Percentiles rank a stretch among this genome's conserved stretches.
Conservation (phyloP, 37 sponge, comb jelly and placozoan genomes). For the Bolinopsis microptera region DNA sequence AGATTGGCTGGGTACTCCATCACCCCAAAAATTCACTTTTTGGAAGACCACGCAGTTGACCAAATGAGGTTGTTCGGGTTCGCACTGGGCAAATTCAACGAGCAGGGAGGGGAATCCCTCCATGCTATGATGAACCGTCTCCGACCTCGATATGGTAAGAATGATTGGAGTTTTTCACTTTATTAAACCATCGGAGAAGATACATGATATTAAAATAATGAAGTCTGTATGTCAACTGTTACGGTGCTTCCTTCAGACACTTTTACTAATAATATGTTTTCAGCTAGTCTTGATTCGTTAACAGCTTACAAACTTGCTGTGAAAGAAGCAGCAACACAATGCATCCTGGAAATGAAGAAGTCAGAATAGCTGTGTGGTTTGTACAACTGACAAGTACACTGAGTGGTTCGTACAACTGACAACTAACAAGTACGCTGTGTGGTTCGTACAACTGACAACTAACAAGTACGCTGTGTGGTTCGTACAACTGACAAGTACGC, state of each 20-base stretch:
- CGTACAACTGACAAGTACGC: too few species aligned
- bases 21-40: background rate
- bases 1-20: background rate
- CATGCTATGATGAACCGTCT: background rate
- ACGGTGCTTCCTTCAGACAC: too few species aligned
- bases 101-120: slow-evolving; percentile 5
- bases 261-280: too few species aligned
- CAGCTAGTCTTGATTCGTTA: background rate
- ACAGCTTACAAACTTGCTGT: background rate
- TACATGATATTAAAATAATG: too few species aligned
- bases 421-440: too few species aligned
- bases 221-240: too few species aligned
- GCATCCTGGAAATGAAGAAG: background rate
- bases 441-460: too few species aligned
- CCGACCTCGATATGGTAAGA: background rate
- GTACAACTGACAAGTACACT: too few species aligned
- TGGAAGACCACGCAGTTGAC: slow-evolving; percentile 2
- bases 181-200: background rate
- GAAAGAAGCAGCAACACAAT: background rate
- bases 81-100: background rate
- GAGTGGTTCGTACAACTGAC: too few species aligned
- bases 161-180: background rate
- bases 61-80: background rate
- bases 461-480: too few species aligned
- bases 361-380: too few species aligned